phyloP scores from a whole-genome alignment of 2,113 vertebrate species.

The Tragelaphus scriptus region DNA sequence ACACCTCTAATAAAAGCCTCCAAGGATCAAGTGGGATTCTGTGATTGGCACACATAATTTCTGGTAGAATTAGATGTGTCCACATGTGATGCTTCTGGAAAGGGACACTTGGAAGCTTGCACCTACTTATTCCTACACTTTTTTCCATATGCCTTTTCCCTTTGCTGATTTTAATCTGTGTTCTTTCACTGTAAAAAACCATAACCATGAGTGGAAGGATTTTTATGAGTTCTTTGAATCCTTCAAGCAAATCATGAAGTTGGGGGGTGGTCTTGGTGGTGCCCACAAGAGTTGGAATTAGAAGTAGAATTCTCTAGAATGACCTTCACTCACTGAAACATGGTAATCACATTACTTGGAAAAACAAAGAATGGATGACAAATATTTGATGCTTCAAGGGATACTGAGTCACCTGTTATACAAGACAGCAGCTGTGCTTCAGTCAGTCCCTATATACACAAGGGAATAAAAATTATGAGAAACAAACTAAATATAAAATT shows the following conservation, averaged over 20 bases:
- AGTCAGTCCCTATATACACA: neutral
- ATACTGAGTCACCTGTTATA: neutral
- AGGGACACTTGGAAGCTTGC: neutral
- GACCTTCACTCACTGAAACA: neutral
- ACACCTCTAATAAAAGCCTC: neutral
- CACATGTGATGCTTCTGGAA: neutral
- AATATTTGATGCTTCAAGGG: neutral
- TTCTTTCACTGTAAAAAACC: neutral
- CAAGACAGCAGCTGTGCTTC: neutral
- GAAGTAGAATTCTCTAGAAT: neutral
- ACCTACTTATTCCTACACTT: neutral
- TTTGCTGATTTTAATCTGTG: neutral
- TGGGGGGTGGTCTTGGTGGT: neutral
- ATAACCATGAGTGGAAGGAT: neutral
- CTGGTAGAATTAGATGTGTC: neutral
- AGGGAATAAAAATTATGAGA: neutral
- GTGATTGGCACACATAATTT: neutral
- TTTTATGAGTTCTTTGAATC: neutral
- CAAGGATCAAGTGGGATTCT: neutral
- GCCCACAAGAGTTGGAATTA: neutral
- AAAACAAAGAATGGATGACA: neutral
- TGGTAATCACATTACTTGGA: neutral
- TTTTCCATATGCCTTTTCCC: neutral
- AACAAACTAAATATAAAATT: neutral
- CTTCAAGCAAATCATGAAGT: neutral